A percentile compares a stretch with the other conserved stretches of the same genome.
Evolutionary conservation across 2,888 invertebrate species (phyloP).

Genomic region (Platycnemis pennipes): DNA sequence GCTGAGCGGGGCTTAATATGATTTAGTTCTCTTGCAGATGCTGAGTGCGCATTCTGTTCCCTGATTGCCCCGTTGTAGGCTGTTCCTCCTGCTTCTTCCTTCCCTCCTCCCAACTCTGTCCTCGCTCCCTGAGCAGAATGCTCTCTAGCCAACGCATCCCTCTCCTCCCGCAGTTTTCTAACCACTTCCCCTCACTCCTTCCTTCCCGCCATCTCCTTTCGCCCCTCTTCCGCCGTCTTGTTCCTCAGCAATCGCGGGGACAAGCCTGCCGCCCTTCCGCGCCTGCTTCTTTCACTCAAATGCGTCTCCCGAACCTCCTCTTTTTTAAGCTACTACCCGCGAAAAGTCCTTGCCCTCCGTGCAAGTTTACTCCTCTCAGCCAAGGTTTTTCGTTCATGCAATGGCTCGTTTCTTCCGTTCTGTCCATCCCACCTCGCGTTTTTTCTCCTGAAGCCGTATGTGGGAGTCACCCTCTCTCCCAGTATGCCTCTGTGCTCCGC

Average conservation of each 20-base stretch:
- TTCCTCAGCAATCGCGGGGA: too few relatives aligned
- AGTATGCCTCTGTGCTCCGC: background rate
- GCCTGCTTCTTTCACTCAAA: background rate
- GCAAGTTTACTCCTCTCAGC: background rate
- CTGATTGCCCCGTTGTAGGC: conserved; percentile 66
- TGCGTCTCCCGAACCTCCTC: background rate
- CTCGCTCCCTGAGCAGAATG: background rate
- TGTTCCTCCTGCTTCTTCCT: background rate
- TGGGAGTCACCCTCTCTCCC: background rate
- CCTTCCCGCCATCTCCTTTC: background rate
- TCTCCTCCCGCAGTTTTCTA: background rate
- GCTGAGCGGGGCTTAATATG: conserved; percentile 66
- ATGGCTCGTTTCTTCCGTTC: background rate
- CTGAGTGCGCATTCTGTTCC: conserved; percentile 57
- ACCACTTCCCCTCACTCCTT: background rate
- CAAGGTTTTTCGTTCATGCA: background rate
- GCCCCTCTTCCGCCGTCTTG: background rate
- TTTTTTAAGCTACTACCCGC: background rate
- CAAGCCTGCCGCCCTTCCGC: background rate
- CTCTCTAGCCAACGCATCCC: background rate
- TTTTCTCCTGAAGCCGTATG: background rate
- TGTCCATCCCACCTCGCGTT: background rate
- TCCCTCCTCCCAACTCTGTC: background rate
- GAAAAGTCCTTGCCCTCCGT: background rate
- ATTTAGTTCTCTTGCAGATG: conserved; percentile 67